phyloP scores from a whole-genome alignment of 2,113 vertebrate genomes.

The mouse (Mus musculus) region DNA sequence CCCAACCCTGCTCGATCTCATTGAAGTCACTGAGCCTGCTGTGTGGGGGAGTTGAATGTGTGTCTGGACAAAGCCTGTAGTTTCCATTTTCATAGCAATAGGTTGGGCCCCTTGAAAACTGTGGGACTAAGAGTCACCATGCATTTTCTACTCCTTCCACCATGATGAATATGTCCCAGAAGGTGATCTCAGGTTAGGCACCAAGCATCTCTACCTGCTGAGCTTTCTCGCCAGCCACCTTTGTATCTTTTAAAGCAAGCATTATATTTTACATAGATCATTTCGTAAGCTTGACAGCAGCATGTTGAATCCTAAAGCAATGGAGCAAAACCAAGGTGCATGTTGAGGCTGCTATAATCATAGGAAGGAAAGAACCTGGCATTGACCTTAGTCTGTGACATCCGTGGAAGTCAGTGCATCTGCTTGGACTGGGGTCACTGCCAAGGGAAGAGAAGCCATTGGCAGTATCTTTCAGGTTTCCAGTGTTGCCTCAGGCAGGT shows the following conservation, averaged over 20 bases:
- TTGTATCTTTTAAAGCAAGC: conserved; percentile 13
- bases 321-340: background rate
- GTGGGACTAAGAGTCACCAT: background rate
- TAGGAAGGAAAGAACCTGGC: background rate
- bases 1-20: background rate
- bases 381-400: background rate
- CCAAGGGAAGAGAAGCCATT: background rate
- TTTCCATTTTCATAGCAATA: background rate
- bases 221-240: background rate
- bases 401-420: background rate
- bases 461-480: background rate
- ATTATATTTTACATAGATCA: background rate
- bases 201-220: background rate
- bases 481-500: background rate
- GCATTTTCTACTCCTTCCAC: background rate
- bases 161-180: background rate
- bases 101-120: background rate
- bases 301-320: background rate
- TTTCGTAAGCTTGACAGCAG: background rate
- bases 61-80: background rate
- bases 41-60: background rate
- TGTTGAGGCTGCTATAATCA: background rate
- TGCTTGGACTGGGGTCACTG: background rate
- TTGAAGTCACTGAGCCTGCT: background rate
- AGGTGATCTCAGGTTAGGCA: background rate